A percentile compares a stretch with the other conserved stretches of the same genome.
Conservation (phyloP, 2,888 invertebrate genomes). For the Calephelis perditalis region DNA sequence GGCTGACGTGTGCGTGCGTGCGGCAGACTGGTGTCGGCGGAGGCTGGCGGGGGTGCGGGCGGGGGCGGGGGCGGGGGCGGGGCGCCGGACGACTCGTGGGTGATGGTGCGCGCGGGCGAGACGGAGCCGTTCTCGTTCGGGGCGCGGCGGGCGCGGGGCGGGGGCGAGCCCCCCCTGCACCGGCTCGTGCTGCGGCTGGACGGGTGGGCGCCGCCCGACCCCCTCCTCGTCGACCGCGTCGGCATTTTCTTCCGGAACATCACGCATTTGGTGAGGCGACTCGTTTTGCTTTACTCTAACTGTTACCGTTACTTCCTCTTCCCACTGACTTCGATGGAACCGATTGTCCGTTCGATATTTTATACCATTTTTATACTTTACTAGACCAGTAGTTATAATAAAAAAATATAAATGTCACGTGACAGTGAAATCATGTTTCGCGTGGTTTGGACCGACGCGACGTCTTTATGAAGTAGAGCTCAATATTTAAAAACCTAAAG, state of each 20-base stretch:
- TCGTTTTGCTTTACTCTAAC: too few species aligned
- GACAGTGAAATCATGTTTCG: too few species aligned
- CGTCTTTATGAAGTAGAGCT: too few species aligned
- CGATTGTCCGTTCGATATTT: too few species aligned
- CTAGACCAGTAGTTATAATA: too few species aligned
- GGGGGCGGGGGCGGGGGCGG: constrained; percentile 40
- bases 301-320: too few species aligned
- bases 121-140: constrained; percentile 93
- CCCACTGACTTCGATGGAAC: too few species aligned
- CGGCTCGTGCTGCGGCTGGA: constrained; percentile 93
- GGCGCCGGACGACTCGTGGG: constrained; percentile 81
- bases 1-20: not conserved
- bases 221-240: constrained; percentile 96
- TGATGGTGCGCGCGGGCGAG: constrained; percentile 83
- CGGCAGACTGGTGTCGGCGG: constrained; percentile 42
- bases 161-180: constrained; percentile 87
- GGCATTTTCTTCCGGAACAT: constrained; percentile 92
- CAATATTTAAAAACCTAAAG: too few species aligned
- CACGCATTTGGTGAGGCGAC: constrained; percentile 44
- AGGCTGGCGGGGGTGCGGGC: constrained; percentile 51
- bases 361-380: too few species aligned
- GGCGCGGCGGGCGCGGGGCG: constrained; percentile 82
- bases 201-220: constrained; percentile 91
- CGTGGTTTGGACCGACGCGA: too few species aligned
- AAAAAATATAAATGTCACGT: too few species aligned